These are phyloP conservation scores for Hydrophis major DNA, from an alignment of 2,797 vertebrate genomes.

Conservation along the genomic window DNA sequence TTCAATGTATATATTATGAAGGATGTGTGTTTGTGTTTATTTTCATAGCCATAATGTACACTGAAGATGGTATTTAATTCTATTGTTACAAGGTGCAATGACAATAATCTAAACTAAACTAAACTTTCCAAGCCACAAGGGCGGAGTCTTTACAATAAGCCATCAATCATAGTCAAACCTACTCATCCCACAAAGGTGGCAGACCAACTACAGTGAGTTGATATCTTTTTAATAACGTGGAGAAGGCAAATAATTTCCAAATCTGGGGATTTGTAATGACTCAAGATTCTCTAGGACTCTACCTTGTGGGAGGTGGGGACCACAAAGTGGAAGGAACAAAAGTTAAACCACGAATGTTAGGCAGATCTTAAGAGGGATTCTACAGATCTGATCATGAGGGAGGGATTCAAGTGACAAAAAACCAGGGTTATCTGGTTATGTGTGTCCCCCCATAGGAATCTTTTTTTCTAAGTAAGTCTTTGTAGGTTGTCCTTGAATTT, in stretches of 20 bases:
- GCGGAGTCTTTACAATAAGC: background rate
- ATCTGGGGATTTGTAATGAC: background rate
- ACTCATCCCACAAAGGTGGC: background rate
- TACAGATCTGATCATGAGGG: background rate
- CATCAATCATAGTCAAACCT: background rate
- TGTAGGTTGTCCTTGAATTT: background rate
- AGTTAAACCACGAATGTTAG: background rate
- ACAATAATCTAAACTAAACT: too few relatives aligned
- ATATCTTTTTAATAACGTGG: background rate
- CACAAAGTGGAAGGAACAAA: background rate
- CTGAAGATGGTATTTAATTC: too few relatives aligned
- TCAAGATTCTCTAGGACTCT: background rate
- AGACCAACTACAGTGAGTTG: background rate
- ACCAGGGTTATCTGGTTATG: background rate
- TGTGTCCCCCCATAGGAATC: background rate
- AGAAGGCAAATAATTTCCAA: background rate
- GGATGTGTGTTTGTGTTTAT: too few relatives aligned
- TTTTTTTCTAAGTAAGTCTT: background rate
- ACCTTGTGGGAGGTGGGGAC: background rate
- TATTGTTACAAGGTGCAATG: too few relatives aligned
- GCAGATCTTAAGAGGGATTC: background rate
- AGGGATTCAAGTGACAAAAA: background rate
- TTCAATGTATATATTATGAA: too few relatives aligned
- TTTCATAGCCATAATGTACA: too few relatives aligned
- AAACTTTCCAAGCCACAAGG: too few relatives aligned